Conservation (phyloP, 2,888 invertebrate genomes). For the Agrotis segetum region DNA sequence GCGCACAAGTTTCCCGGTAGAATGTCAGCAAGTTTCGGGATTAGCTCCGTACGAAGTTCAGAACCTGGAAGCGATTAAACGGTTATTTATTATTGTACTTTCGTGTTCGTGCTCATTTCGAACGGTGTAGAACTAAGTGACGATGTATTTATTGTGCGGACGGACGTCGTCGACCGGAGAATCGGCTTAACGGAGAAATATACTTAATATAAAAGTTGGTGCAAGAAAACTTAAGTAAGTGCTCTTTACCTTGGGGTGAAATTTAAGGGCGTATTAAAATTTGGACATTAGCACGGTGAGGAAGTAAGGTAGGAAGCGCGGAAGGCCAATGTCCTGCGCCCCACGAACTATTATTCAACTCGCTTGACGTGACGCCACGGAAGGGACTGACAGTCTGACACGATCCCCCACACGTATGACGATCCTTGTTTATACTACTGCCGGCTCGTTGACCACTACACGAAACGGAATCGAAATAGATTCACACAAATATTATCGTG, state of each 20-base stretch:
- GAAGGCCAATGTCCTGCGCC: conserved; percentile 85
- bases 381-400: conserved; percentile 80
- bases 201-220: background rate
- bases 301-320: conserved; percentile 67
- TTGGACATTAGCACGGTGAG: conserved; percentile 50
- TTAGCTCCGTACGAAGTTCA: conserved; percentile 70
- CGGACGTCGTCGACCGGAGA: conserved; percentile 64
- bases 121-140: conserved; percentile 24
- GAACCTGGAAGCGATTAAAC: conserved; percentile 78
- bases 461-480: conserved; percentile 74
- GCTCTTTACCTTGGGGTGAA: conserved; percentile 16
- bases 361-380: conserved; percentile 73
- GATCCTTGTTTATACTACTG: conserved; percentile 74
- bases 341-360: conserved; percentile 78
- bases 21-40: conserved; percentile 69
- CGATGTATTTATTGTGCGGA: conserved; percentile 45
- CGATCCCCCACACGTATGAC: conserved; percentile 69
- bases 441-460: conserved; percentile 77
- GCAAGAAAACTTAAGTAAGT: conserved; percentile 21
- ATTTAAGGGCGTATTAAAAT: background rate
- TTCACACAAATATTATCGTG: conserved; percentile 61
- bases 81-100: conserved; percentile 74
- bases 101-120: conserved; percentile 67
- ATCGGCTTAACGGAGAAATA: conserved; percentile 37
- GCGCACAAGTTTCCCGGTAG: conserved; percentile 69